Base-by-base conservation (phyloP, 2,888 invertebrate genomes). In the Camptogramma bilineatum region DNA sequence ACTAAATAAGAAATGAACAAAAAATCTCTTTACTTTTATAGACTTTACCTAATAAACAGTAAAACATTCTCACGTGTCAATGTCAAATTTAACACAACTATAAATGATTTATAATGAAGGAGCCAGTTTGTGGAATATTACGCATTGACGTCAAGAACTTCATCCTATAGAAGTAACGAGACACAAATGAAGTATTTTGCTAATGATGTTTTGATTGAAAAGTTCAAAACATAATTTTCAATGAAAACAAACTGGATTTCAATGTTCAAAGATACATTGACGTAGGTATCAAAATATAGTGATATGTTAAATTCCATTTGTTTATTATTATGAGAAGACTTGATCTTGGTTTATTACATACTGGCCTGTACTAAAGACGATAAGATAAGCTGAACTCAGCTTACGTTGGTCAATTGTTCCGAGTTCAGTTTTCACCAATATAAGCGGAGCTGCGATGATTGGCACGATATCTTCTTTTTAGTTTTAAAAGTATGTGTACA, bases 131-230 rank as follows among this genome's bases (percentile, higher is more conserved):
- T 56, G 34, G 52, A 56, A 47, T 56, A 62, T 47, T 56, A 56
- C 24, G 46, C 17, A 39, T 47, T 52, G 56, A 56, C 56, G 62
- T 62, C 62, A 52, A 47, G 31, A 44, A 31, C n/a, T 16, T 28
- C 13, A 44, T 13, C 39, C 28, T 50, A 13, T 17, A 48, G 47
- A 48, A 44, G 16, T n/a, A 5, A 17, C 52, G 21, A 56, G 52
- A 34, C 31, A 51, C 1, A 34, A 31, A 44, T 44, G 4, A 24
- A 24, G 21, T 24, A 28, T 48, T 44, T 56, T 56, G 56, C 4
- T 28, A 47, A 56, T 62, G 8, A 52, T 55, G 55, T 62, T 55
- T 55, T 52, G 51, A 46, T 56, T 46, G 31, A 62, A 62, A 56
- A 13, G 16, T 52, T 52, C 62, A 56, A 54, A 54, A 42, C 55